Percentiles rank a stretch among this genome's conserved stretches.
Evolutionary conservation across 2,113 vertebrate species (phyloP).

Genomic region (Hyaena hyaena): DNA sequence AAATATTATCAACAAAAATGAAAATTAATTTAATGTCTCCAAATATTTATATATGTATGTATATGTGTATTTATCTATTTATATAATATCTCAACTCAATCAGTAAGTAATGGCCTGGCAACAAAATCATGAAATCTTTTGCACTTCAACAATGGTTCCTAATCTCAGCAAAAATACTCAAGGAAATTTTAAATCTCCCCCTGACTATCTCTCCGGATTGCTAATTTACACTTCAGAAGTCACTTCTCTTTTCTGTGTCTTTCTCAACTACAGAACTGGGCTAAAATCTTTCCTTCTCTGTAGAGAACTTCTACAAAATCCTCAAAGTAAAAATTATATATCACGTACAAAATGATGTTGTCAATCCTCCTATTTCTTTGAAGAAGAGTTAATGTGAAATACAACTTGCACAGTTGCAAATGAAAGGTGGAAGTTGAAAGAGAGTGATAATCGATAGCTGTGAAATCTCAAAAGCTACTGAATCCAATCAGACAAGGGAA

Average conservation of each 20-base stretch:
- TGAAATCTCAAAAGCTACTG: slow-evolving; percentile 18
- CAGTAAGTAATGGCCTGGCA: not conserved
- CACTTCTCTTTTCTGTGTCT: not conserved
- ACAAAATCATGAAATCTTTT: not conserved
- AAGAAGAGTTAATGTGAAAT: not conserved
- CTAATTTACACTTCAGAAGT: not conserved
- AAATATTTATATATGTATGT: not conserved
- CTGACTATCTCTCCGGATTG: not conserved
- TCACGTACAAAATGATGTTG: not conserved
- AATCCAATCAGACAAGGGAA: slow-evolving; percentile 71
- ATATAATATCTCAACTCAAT: not conserved
- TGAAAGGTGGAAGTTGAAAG: not conserved
- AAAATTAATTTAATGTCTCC: not conserved
- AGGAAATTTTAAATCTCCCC: not conserved
- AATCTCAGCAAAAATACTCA: not conserved
- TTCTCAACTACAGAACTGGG: not conserved
- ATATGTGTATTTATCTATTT: not conserved
- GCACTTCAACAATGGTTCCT: not conserved
- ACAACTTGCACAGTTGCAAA: not conserved
- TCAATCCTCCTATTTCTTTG: not conserved
- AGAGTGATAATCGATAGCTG: not conserved
- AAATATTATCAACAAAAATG: not conserved
- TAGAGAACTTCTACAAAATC: not conserved
- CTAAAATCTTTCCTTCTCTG: not conserved
- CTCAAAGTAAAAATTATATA: slow-evolving; percentile 12